Evolutionary conservation across 2,888 invertebrate genomes (phyloP).

Genomic region (Dasypolia templi): DNA sequence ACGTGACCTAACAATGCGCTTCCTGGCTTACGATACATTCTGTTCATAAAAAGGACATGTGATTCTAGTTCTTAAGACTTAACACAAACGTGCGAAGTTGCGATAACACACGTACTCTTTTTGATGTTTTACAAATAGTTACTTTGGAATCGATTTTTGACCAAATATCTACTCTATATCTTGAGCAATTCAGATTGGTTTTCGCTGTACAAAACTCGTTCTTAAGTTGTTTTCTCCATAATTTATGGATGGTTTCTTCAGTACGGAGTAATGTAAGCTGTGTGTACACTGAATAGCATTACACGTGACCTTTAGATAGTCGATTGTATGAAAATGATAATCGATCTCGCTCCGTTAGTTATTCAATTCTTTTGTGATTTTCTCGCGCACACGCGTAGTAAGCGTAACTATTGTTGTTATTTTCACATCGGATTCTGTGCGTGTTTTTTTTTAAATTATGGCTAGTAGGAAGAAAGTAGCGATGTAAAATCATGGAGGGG

Average conservation of each 20-base stretch:
- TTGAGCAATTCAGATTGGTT: slow-evolving; percentile 60
- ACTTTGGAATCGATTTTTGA: slow-evolving; percentile 64
- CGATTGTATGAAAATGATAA: slow-evolving; percentile 89
- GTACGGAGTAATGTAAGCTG: slow-evolving; percentile 80
- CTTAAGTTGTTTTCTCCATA: slow-evolving; percentile 67
- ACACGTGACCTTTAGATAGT: slow-evolving; percentile 88
- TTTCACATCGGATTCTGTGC: slow-evolving; percentile 65
- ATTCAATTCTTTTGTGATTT: slow-evolving; percentile 80
- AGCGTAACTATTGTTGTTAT: slow-evolving; percentile 60
- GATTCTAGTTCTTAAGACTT: slow-evolving; percentile 80
- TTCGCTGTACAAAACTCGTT: slow-evolving; percentile 36
- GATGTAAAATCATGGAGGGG: slow-evolving; percentile 29
- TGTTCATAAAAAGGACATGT: slow-evolving; percentile 73
- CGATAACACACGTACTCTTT: slow-evolving; percentile 73
- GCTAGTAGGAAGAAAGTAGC: slow-evolving; percentile 18
- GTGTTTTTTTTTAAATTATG: slow-evolving; percentile 34
- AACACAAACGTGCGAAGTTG: slow-evolving; percentile 77
- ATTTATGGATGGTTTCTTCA: slow-evolving; percentile 82
- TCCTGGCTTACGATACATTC: slow-evolving; percentile 89
- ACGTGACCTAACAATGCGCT: slow-evolving; percentile 91
- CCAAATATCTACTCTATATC: slow-evolving; percentile 69
- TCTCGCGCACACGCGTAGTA: slow-evolving; percentile 72
- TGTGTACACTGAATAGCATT: slow-evolving; percentile 85
- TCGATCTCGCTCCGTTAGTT: slow-evolving; percentile 84
- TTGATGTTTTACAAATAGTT: slow-evolving; percentile 82